Conservation (phyloP, 2,888 invertebrate genomes). For the Rhogogaster chlorosoma region DNA sequence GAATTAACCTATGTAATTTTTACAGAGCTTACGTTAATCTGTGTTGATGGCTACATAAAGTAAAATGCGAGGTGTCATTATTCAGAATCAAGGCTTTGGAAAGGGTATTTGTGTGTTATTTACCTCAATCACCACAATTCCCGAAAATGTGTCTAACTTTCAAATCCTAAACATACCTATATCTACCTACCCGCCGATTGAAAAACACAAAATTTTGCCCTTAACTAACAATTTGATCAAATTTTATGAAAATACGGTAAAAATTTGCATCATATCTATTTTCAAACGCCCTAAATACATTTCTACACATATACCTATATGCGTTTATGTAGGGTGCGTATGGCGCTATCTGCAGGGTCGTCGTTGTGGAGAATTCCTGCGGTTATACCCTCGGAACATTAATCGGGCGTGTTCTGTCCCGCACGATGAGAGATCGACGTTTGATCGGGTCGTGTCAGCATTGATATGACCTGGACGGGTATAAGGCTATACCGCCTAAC, state of each 20-base stretch:
- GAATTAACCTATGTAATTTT: too few relatives aligned
- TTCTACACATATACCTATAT: background rate
- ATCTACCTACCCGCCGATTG: too few relatives aligned
- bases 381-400: background rate
- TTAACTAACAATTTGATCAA: too few relatives aligned
- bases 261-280: background rate
- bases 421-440: constrained; percentile 34
- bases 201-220: too few relatives aligned
- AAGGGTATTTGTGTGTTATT: too few relatives aligned
- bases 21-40: too few relatives aligned
- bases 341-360: background rate
- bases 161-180: too few relatives aligned
- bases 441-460: constrained; percentile 32
- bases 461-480: constrained; percentile 4
- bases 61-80: too few relatives aligned
- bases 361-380: constrained; percentile 2
- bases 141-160: too few relatives aligned
- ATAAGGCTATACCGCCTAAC: background rate
- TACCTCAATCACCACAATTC: too few relatives aligned
- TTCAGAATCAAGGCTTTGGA: too few relatives aligned
- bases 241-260: background rate
- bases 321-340: background rate
- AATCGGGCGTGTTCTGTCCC: constrained; percentile 27
- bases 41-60: too few relatives aligned
- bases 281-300: background rate